Conservation (phyloP, 2,888 invertebrate genomes). For the Trachelus stipa region DNA sequence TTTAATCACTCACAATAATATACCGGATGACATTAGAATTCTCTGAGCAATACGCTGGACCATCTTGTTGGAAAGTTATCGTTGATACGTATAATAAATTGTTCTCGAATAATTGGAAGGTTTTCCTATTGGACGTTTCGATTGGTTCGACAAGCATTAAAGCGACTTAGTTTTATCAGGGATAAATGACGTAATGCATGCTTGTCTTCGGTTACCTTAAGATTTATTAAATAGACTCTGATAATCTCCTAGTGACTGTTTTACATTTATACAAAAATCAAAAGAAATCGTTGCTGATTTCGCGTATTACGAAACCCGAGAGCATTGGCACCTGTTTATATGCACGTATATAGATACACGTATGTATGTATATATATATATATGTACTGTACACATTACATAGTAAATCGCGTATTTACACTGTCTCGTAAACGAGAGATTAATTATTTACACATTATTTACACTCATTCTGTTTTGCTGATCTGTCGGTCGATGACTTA, state of each 20-base stretch:
- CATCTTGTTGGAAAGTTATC: background rate
- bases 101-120: background rate
- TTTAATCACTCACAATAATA: background rate
- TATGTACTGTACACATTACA: constrained; percentile 7
- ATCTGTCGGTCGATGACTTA: background rate
- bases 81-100: background rate
- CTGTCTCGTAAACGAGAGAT: constrained; percentile 10
- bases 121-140: background rate
- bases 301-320: constrained; percentile 10
- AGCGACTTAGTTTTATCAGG: constrained; percentile 45
- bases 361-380: background rate
- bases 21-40: background rate
- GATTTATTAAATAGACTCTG: constrained; percentile 58
- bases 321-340: constrained; percentile 33
- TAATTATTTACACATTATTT: constrained; percentile 37
- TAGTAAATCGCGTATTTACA: constrained; percentile 4
- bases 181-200: constrained; percentile 12
- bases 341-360: constrained; percentile 27
- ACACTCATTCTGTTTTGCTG: constrained; percentile 13
- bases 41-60: background rate
- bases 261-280: constrained; percentile 61
- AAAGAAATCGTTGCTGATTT: constrained; percentile 27
- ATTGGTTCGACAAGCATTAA: constrained; percentile 24
- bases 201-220: constrained; percentile 15
- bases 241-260: constrained; percentile 40